Evolutionary conservation across 2,888 invertebrate genomes (phyloP).

Genomic region (Pediacus dermestoides): DNA sequence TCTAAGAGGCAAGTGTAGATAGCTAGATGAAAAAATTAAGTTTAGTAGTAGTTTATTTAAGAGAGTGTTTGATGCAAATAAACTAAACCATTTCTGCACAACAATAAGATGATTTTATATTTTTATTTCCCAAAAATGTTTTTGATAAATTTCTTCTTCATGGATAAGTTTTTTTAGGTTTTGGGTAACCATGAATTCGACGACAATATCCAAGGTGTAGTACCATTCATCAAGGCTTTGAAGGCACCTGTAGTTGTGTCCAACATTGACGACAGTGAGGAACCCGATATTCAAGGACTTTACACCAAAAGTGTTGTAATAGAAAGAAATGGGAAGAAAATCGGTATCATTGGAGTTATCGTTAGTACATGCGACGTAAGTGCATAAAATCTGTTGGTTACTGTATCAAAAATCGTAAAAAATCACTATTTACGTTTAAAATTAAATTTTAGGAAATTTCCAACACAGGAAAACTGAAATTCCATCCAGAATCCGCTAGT

Average conservation of each 20-base stretch:
- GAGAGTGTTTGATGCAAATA: too few species aligned
- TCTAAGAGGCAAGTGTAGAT: too few species aligned
- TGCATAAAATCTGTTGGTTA: constrained; percentile 16
- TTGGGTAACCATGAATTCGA: constrained; percentile 89
- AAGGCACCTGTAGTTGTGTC: constrained; percentile 67
- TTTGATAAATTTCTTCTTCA: constrained; percentile 10
- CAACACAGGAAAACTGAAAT: constrained; percentile 62
- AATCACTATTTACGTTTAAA: too few species aligned
- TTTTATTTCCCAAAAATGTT: constrained; percentile 11
- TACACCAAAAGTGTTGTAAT: constrained; percentile 64
- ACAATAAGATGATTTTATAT: constrained; percentile 14
- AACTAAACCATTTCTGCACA: constrained; percentile 17
- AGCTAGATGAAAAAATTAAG: too few species aligned
- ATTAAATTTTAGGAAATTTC: constrained; percentile 57
- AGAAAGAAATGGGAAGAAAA: constrained; percentile 59
- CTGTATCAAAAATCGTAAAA: constrained; percentile 5
- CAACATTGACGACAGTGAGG: constrained; percentile 69
- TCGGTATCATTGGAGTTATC: constrained; percentile 78
- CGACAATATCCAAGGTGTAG: constrained; percentile 65
- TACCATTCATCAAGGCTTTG: constrained; percentile 64
- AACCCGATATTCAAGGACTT: constrained; percentile 61
- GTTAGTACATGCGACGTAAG: constrained; percentile 63
- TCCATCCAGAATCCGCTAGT: constrained; percentile 66
- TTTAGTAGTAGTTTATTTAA: too few species aligned
- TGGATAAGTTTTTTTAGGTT: constrained; percentile 54